Base-by-base conservation (phyloP, 1,140 invertebrate species). In the Thrips palmi region DNA sequence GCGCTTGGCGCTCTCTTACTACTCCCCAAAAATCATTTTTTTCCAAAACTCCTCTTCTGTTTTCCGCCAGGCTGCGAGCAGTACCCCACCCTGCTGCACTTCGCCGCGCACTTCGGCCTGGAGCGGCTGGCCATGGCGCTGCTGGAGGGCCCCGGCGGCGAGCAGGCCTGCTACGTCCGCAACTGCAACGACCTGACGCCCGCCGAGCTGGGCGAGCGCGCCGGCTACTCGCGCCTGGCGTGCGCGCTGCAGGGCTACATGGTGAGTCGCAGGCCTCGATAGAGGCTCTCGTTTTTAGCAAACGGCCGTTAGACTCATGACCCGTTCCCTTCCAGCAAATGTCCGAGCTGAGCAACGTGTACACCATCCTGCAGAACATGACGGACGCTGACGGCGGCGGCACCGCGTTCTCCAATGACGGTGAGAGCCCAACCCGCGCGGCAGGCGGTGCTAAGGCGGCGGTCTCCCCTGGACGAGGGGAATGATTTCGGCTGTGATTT, bases 51-150 rank as follows among this genome's bases (percentile, higher is more conserved):
- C 11, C 7, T 21, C 17, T 3, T 21, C 15, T 22, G 14, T 21
- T 21, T 11, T 36, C 42, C 46, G 45, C 12, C 29, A 77, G 77
- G 70, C 51, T 67, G 71, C 14, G 80, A 85, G 53, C 81, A 87
- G 50, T 78, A 80, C 50, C 86, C 86, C 1, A 89, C 84, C 0
- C 53, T 89, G 17, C 59, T 92, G 5, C 86, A 92, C 52, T 91
- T 88, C 55, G 77, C 84, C 1, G 82, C 83, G 1, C 69, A 74
- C 35, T 86, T 82, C 54, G 85, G 85, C 0, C 58, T 91, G 33
- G 78, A 84, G 52, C 74, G 80, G 42, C 60, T 89, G 5, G 74
- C 77, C 23, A 77, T 79, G 65, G 74, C 77, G 49, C 55, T 92
- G 19, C 54, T 91, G 42, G 82, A 89, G 44, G 83, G 78, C 53